These are phyloP conservation scores for Ophraella communa DNA, from an alignment of 2,888 invertebrate genomes.

Conservation along the genomic window DNA sequence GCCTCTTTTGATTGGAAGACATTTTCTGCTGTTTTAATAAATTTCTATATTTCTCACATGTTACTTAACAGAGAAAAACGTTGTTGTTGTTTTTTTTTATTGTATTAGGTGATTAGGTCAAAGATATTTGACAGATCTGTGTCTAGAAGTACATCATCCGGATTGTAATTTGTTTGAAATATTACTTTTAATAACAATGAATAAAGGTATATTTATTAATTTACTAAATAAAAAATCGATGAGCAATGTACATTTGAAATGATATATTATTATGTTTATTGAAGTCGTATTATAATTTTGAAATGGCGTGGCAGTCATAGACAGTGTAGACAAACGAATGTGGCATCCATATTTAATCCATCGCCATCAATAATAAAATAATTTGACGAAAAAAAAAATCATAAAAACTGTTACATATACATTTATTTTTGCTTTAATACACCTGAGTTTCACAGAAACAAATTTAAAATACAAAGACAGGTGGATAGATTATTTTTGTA, in stretches of 20 bases:
- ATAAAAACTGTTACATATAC: neutral
- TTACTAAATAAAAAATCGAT: too few species aligned
- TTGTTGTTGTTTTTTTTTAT: too few species aligned
- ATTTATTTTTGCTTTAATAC: constrained; percentile 14
- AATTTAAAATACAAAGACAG: constrained; percentile 15
- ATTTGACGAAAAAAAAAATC: too few species aligned
- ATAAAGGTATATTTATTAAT: too few species aligned
- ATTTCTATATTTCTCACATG: neutral
- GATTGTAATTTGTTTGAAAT: neutral
- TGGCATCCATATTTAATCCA: neutral
- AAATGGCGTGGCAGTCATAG: neutral
- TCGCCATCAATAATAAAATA: too few species aligned
- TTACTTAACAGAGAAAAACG: neutral
- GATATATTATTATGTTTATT: neutral
- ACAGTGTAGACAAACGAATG: neutral
- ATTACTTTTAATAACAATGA: too few species aligned
- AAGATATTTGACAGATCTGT: neutral
- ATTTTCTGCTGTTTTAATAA: neutral
- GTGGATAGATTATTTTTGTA: neutral
- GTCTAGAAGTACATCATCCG: neutral
- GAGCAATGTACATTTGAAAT: too few species aligned
- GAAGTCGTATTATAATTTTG: neutral
- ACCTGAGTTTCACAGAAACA: constrained; percentile 37
- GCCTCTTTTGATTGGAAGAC: constrained; percentile 8
- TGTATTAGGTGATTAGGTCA: too few species aligned